Percentiles rank a stretch among this genome's conserved stretches.
These are phyloP conservation scores for Theristicus caerulescens DNA, from an alignment of 2,113 vertebrate genomes.

Conservation along the genomic window DNA sequence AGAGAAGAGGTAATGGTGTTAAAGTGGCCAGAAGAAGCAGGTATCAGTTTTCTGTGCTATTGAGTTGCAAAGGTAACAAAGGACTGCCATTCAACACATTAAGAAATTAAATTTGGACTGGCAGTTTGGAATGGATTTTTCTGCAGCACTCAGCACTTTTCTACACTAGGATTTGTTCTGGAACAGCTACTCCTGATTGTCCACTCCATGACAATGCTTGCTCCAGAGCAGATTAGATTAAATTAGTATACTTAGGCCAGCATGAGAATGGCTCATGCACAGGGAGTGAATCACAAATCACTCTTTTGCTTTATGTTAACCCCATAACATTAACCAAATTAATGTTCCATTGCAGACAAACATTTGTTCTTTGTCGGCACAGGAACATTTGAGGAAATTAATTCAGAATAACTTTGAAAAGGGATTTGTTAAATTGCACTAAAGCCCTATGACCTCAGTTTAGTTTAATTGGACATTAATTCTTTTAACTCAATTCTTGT, in stretches of 20 bases:
- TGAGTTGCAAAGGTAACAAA: slow-evolving; percentile 5
- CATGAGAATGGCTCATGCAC: not conserved
- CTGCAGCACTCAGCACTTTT: slow-evolving; percentile 19
- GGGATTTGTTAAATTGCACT: slow-evolving; percentile 25
- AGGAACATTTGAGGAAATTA: slow-evolving; percentile 16
- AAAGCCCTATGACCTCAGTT: slow-evolving; percentile 3
- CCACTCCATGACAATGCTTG: not conserved
- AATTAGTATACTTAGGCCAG: not conserved
- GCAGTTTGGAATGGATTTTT: not conserved
- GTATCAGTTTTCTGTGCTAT: not conserved
- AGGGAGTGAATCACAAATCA: not conserved
- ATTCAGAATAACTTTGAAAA: slow-evolving; percentile 32
- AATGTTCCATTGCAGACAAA: slow-evolving; percentile 8
- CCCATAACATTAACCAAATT: slow-evolving; percentile 22
- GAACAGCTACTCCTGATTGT: not conserved
- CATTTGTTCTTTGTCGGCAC: not conserved
- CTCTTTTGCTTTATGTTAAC: slow-evolving; percentile 23
- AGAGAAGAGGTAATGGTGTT: not conserved
- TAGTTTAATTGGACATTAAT: slow-evolving; percentile 34
- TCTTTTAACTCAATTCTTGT: not conserved
- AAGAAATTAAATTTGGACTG: slow-evolving; percentile 36
- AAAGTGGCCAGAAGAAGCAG: not conserved
- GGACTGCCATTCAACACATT: not conserved
- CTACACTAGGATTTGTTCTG: not conserved
- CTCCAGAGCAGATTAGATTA: slow-evolving; percentile 10